Conservation (phyloP, 1,140 invertebrate genomes). For the Cardiocondyla obscurior region DNA sequence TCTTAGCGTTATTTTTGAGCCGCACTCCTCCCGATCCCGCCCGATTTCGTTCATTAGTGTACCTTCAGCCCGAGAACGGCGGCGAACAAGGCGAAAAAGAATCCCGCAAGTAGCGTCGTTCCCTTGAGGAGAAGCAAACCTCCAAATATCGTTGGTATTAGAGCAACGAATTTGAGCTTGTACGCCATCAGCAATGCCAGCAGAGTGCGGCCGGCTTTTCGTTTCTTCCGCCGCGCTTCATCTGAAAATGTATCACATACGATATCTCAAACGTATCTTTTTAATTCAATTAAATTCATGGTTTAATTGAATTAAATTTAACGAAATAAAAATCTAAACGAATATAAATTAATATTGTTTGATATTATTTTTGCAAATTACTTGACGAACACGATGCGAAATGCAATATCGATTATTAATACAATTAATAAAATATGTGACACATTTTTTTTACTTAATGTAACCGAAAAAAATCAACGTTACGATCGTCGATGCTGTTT, state of each 20-base stretch:
- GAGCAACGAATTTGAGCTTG: conserved; percentile 91
- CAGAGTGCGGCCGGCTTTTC: conserved; percentile 87
- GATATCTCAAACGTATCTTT: not conserved
- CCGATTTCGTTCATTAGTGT: conserved; percentile 61
- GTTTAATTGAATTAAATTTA: too few relatives aligned
- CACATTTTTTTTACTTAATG: not conserved
- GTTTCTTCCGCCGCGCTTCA: conserved; percentile 83
- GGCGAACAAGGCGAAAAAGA: conserved; percentile 93
- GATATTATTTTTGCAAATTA: too few relatives aligned
- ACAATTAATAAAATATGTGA: not conserved
- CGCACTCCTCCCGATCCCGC: not conserved
- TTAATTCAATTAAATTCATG: too few relatives aligned
- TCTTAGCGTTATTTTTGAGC: conserved; percentile 41
- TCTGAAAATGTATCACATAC: conserved; percentile 61
- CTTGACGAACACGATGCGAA: not conserved
- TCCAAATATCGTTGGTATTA: conserved; percentile 90
- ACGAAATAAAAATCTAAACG: too few relatives aligned
- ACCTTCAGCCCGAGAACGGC: conserved; percentile 85
- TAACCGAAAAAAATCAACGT: not conserved
- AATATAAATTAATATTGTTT: too few relatives aligned
- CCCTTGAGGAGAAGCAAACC: conserved; percentile 89
- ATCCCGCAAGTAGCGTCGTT: conserved; percentile 91
- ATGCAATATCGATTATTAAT: not conserved
- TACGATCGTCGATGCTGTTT: not conserved
- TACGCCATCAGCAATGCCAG: conserved; percentile 91